Evolutionary conservation across 2,888 invertebrate genomes (phyloP).

Genomic region (Microctonus aethiopoides): DNA sequence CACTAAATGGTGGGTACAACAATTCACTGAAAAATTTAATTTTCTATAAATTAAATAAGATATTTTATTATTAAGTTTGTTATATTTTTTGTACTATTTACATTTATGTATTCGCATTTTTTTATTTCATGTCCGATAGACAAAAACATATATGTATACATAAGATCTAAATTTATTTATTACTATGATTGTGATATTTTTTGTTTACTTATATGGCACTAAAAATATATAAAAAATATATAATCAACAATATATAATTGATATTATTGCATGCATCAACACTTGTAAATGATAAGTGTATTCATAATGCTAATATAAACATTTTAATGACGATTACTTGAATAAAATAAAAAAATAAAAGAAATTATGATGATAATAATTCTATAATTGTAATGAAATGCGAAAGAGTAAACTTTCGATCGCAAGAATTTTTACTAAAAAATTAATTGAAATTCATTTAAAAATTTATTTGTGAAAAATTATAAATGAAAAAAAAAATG

Average conservation of each 20-base stretch:
- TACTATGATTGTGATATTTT: background rate
- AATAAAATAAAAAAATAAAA: background rate
- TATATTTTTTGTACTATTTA: background rate
- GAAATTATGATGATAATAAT: background rate
- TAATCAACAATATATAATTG: background rate
- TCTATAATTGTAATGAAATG: no score
- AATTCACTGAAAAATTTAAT: constrained; percentile 59
- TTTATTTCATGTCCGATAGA: background rate
- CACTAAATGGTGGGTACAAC: constrained; percentile 73
- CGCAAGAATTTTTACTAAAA: background rate
- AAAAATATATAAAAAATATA: background rate
- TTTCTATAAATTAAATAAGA: constrained; percentile 17
- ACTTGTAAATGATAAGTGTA: background rate
- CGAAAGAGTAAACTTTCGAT: background rate
- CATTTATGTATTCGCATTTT: background rate
- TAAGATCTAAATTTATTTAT: background rate
- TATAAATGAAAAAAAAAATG: background rate
- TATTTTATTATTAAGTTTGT: no score
- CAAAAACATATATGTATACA: background rate
- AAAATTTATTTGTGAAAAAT: background rate
- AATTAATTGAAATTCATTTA: background rate
- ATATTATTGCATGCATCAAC: background rate
- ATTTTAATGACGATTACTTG: background rate
- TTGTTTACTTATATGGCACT: background rate
- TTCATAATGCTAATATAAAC: background rate